A percentile compares a stretch with the other conserved stretches of the same genome.
Evolutionary conservation across 1,140 invertebrate species (phyloP).

Genomic region (Drosophila arawakana): DNA sequence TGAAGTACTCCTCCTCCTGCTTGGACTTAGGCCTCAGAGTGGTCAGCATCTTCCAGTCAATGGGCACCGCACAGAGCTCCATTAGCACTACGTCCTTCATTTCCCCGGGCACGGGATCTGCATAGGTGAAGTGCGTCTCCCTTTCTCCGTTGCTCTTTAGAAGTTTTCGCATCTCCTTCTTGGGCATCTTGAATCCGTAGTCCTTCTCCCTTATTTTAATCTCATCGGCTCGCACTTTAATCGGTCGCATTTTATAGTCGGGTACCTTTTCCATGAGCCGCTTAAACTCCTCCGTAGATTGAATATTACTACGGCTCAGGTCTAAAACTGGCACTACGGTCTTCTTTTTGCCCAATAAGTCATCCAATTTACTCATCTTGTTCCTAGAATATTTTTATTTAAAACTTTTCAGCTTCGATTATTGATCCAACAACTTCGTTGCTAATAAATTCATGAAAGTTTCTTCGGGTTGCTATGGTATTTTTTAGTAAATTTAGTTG

Average conservation of each 20-base stretch:
- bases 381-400: not conserved
- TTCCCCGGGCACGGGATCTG: slow-evolving; percentile 92
- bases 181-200: slow-evolving; percentile 85
- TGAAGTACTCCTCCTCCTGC: slow-evolving; percentile 94
- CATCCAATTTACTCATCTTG: slow-evolving; percentile 89
- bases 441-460: slow-evolving; percentile 14
- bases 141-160: slow-evolving; percentile 72
- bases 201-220: slow-evolving; percentile 88
- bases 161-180: slow-evolving; percentile 76
- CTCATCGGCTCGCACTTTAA: slow-evolving; percentile 90
- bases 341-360: slow-evolving; percentile 92
- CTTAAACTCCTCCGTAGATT: slow-evolving; percentile 92
- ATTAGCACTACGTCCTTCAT: slow-evolving; percentile 90
- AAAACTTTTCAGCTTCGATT: not conserved
- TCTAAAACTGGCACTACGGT: slow-evolving; percentile 93
- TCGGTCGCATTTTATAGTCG: slow-evolving; percentile 94
- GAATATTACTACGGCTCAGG: slow-evolving; percentile 91
- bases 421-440: slow-evolving; percentile 53
- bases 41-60: slow-evolving; percentile 97
- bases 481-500: not conserved
- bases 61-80: slow-evolving; percentile 93
- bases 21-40: slow-evolving; percentile 92
- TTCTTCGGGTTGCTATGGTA: slow-evolving; percentile 15
- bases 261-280: slow-evolving; percentile 93
- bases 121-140: slow-evolving; percentile 85